Base-by-base conservation (phyloP, 1,140 invertebrate genomes). In the Drosophila funebris region DNA sequence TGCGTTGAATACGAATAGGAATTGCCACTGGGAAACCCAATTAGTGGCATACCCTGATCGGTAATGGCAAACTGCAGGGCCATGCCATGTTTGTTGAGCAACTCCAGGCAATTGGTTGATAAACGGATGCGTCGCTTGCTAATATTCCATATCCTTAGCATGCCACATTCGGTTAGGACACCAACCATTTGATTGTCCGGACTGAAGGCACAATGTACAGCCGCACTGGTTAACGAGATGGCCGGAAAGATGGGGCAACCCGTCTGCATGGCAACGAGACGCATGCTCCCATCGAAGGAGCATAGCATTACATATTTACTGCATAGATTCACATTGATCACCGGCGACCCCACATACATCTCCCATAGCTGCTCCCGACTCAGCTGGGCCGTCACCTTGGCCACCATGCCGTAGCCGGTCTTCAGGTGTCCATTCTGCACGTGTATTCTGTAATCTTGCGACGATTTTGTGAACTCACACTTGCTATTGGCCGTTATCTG, bases 251-350 rank as follows among this genome's bases (percentile, higher is more conserved):
- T 72, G 0, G 80, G 60, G 6, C 56, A 78, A 20, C 91, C 91
- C 6, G 78, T 92, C 4, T 69, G 46, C 75, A 92, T 82, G 33
- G 78, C 33, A 8, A 92, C 41, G 9, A 92, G 63, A 7, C 91
- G 78, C 60, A 92, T 62, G 24, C 83, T 90, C 18, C 91, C 87
- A 54, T 92, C 91, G 24, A 91, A 62, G 14, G 87, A 87, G 58
- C 91, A 90, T 16, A 91, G 52, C 76, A 92, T 80, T 11, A 79
- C 87, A 39, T 90, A 91, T 56, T 92, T 92, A 1, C 67, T 63
- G 41, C 89, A 91, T 31, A 92, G 75, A 78, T 90, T 90, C 36
- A 91, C 87, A 63, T 89, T 92, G 5, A 89, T 76, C 36, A 92
- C 62, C 7, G 91, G 87, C 16, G 91, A 92, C 1, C 91, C 91